Conservation (phyloP, 2,888 invertebrate species). For the Drosophila putrida region DNA sequence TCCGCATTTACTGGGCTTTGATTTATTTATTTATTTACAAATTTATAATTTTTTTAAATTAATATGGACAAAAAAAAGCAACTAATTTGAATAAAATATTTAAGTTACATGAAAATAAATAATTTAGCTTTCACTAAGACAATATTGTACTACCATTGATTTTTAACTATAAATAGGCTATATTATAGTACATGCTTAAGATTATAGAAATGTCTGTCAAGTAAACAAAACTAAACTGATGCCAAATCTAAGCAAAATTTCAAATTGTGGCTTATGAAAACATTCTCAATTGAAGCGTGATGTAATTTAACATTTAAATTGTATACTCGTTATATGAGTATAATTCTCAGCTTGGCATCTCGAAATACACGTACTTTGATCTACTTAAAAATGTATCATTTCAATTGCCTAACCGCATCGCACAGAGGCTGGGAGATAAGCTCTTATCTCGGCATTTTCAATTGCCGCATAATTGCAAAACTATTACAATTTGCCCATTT, state of each 20-base stretch:
- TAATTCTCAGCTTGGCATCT: conserved; percentile 2
- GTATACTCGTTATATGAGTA: background rate
- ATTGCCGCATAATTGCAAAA: conserved; percentile 70
- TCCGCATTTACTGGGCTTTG: no score
- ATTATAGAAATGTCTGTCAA: background rate
- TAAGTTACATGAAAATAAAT: no score
- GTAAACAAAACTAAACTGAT: background rate
- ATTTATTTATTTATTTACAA: no score
- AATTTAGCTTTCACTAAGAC: no score
- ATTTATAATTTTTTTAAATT: no score
- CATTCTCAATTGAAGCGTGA: conserved; percentile 1
- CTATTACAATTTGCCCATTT: conserved; percentile 66
- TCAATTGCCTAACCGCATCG: conserved; percentile 27
- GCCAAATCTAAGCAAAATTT: background rate
- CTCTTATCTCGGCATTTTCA: conserved; percentile 41
- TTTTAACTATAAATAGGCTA: no score
- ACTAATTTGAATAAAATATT: no score
- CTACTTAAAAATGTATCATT: conserved; percentile 17
- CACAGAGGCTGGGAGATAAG: conserved; percentile 11
- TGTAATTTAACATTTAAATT: background rate
- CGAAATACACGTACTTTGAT: conserved; percentile 1
- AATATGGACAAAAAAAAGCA: no score
- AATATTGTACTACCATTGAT: no score
- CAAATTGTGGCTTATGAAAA: background rate
- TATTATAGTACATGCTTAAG: no score